Conservation (phyloP, 2,113 vertebrate genomes). For the Elanoides forficatus region DNA sequence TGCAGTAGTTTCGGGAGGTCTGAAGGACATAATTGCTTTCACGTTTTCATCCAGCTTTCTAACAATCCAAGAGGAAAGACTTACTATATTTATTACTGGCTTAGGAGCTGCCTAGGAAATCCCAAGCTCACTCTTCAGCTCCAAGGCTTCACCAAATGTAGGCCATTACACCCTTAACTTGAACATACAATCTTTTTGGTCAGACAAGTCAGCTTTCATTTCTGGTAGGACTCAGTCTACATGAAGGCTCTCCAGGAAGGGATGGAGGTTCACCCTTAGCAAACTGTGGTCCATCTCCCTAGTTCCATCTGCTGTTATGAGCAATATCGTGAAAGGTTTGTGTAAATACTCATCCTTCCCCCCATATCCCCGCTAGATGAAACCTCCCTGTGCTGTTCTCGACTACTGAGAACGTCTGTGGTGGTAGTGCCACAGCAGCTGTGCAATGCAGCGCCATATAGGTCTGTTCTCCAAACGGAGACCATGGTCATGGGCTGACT, state of each 20-base stretch:
- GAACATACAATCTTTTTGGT: neutral
- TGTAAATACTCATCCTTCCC: neutral
- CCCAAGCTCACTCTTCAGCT: neutral
- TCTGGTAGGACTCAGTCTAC: neutral
- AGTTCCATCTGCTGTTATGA: neutral
- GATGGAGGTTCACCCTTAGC: neutral
- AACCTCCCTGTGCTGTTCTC: neutral
- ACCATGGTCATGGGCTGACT: neutral
- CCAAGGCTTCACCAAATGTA: neutral
- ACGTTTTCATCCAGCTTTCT: neutral
- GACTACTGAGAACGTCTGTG: neutral
- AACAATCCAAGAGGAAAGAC: neutral
- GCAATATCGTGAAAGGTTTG: fast-evolving
- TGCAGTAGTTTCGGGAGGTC: neutral
- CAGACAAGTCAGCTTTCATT: neutral
- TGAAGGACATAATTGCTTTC: neutral
- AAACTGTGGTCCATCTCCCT: neutral
- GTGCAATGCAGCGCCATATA: neutral
- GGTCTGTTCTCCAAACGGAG: neutral
- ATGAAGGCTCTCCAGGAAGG: neutral
- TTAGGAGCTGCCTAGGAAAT: neutral
- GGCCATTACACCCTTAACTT: neutral
- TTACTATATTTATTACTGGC: neutral
- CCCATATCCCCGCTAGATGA: neutral
- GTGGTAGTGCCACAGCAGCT: neutral